Evolutionary conservation across 1,140 invertebrate species (phyloP), one percentile per base, ranked within the genome.

Genomic region (Centruroides vittatus): DNA sequence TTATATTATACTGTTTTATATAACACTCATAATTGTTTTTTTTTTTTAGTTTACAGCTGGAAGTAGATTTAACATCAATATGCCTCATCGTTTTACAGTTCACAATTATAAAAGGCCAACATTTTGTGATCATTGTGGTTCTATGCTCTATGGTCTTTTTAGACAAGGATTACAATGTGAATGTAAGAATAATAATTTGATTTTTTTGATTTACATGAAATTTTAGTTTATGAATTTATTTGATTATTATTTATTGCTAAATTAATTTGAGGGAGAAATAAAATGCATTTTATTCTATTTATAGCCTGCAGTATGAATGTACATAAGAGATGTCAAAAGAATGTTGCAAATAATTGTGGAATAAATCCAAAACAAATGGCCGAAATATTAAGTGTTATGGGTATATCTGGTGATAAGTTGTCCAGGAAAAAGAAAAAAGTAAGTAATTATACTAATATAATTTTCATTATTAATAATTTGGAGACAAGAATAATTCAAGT

Each of bases 121-220:
- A 47, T 99, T 99, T 77, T 99, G 97, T 81, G 95, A 99, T 78
- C 96, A 99, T 74, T 99, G 96, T 78, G 97, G 96, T 58, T 92
- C 89, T 12, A 75, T 94, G 69, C 82, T 99, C 13, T 99, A 98
- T 74, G 97, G 96, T 13, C 82, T 99, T 64, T 86, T 93, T 69
- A 89, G 84, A 74, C 97, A 99, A 80, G 97, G 97, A 46, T 79
- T 98, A 63, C 92, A 98, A 75, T 99, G 97, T 78, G 88, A 94
- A 83, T 88, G 89, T 93, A 73, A 74, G 65, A 55, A 35, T 56
- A 47, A 55, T 11, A 6, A 34, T 59, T 41, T 41, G 8, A 41
- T 41, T 6, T 41, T 41, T 41, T 41, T 41, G 41, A 41, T 41
- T 5, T 23, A 23, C 2, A 23, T 41, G 8, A 41, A 41, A 41